Evolutionary conservation across 2,797 vertebrate species (phyloP), one percentile per base, ranked within the genome.

Genomic region (Austrolebias charrua): DNA sequence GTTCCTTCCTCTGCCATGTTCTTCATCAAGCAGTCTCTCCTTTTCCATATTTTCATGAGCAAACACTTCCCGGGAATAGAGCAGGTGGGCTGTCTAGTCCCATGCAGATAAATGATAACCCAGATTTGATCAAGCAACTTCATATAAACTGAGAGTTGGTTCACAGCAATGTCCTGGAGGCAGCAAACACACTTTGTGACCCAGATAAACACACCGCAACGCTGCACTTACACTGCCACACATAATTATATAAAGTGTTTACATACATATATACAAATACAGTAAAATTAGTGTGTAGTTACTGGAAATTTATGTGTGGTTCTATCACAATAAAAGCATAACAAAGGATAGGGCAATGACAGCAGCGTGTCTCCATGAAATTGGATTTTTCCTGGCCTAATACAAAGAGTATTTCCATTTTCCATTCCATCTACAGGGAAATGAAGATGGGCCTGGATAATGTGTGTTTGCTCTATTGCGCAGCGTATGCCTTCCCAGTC

Each of bases 361-460:
- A 19, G 51, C n/a, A 48, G 14, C n/a, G 47, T 58, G 54, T 77
- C 63, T 79, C 65, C 20, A 55, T 75, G 79, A 90, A 89, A 89
- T 86, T 84, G 78, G 72, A 83, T 88, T 82, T 87, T 84, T 79
- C 80, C 67, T 55, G 66, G 64, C 68, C 18, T 55, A 76, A 80
- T 63, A 60, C 60, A 24, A 51, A 20, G 53, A 69, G 61, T 61
- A 83, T 87, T 89, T 89, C 77, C 77, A 89, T 86, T 81, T 83
- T 69, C 69, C 67, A 33, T 33, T 53, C 66, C 55, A 84, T 84
- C 70, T 73, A 29, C 78, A 66, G 72, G 59, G 47, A 24, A 76
- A 74, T 56, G 57, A 77, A 76, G 75, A 77, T 67, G 63, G 53
- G 46, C 33, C 63, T 52, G 62, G 74, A 83, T 80, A 47, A 84